Evolutionary conservation across 2,888 invertebrate genomes (phyloP).

Genomic region (Sycophila texana): DNA sequence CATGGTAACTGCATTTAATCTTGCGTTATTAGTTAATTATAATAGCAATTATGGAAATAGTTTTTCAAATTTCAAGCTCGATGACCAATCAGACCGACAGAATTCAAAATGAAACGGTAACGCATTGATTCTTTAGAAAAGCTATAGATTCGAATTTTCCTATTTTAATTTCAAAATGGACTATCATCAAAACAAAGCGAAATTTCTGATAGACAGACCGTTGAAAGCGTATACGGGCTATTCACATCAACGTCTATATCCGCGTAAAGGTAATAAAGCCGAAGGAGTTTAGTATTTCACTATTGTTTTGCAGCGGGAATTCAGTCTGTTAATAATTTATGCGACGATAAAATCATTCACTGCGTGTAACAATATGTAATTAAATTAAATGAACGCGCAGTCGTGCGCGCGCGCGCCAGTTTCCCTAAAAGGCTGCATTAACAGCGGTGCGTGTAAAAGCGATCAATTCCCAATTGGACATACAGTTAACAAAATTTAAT

Average conservation of each 20-base stretch:
- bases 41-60: too few relatives aligned
- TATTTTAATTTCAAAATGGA: too few relatives aligned
- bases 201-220: not conserved
- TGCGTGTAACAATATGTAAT: not conserved
- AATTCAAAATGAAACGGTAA: too few relatives aligned
- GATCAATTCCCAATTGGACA: slow-evolving; percentile 17
- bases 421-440: not conserved
- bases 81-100: too few relatives aligned
- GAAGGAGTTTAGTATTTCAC: not conserved
- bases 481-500: slow-evolving; percentile 26
- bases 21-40: too few relatives aligned
- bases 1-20: too few relatives aligned
- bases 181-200: not conserved
- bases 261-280: too few relatives aligned
- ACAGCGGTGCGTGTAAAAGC: not conserved
- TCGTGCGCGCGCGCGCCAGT: not conserved
- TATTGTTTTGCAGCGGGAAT: slow-evolving; percentile 12
- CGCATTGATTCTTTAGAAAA: too few relatives aligned
- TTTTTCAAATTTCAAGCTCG: too few relatives aligned
- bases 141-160: too few relatives aligned
- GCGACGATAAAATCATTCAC: not conserved
- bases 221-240: too few relatives aligned
- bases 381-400: not conserved
- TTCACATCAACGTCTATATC: too few relatives aligned
- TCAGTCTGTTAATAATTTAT: slow-evolving; percentile 5